phyloP scores from a whole-genome alignment of 2,888 invertebrate species.

The Pasiphila rectangulata region DNA sequence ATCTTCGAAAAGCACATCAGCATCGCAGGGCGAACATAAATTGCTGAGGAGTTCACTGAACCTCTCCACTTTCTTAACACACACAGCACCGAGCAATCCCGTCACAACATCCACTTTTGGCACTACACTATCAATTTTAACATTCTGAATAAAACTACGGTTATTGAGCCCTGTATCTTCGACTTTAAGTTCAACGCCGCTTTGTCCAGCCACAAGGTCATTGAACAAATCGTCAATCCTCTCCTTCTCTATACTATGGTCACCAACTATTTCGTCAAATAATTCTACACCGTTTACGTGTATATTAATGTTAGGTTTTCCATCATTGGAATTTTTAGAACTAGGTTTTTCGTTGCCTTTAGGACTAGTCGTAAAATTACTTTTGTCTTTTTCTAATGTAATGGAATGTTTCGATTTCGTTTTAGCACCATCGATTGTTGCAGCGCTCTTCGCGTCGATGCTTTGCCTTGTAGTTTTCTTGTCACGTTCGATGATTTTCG shows the following conservation, averaged over 20 bases:
- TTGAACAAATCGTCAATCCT: slow-evolving; percentile 69
- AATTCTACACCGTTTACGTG: slow-evolving; percentile 60
- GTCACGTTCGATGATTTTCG: slow-evolving; percentile 71
- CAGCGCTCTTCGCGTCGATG: slow-evolving; percentile 64
- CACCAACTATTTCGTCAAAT: slow-evolving; percentile 63
- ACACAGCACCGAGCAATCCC: slow-evolving; percentile 69
- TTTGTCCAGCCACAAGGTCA: slow-evolving; percentile 52
- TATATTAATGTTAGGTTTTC: slow-evolving; percentile 44
- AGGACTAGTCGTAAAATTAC: slow-evolving; percentile 68
- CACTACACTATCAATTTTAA: slow-evolving; percentile 63
- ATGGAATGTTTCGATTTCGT: slow-evolving; percentile 78
- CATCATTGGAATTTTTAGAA: slow-evolving; percentile 51
- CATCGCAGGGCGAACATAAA: slow-evolving; percentile 73
- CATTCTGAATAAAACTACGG: slow-evolving; percentile 49
- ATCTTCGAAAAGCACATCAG: slow-evolving; percentile 72
- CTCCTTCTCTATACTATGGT: slow-evolving; percentile 59
- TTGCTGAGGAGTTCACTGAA: slow-evolving; percentile 78
- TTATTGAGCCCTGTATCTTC: slow-evolving; percentile 57
- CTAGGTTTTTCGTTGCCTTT: slow-evolving; percentile 58
- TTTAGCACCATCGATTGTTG: slow-evolving; percentile 72
- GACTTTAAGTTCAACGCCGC: slow-evolving; percentile 44
- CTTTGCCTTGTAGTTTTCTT: slow-evolving; percentile 59
- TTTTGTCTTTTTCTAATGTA: slow-evolving; percentile 76
- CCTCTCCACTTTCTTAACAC: slow-evolving; percentile 76
- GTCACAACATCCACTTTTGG: slow-evolving; percentile 66